Evolutionary conservation across 2,797 vertebrate genomes (phyloP).

Genomic region (Microcaecilia unicolor): DNA sequence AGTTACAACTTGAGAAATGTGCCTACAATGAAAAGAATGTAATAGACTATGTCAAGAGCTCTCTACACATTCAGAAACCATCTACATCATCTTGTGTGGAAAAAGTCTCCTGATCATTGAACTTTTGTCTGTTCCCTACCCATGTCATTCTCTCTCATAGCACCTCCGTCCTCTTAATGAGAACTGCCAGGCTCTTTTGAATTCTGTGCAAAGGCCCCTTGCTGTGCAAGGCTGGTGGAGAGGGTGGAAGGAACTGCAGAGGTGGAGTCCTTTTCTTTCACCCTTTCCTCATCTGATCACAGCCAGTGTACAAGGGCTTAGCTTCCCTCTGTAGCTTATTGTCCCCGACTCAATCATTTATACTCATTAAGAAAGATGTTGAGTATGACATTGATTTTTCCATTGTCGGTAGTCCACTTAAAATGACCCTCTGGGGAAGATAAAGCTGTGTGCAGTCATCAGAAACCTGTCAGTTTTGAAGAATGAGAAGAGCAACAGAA

Average conservation of each 20-base stretch:
- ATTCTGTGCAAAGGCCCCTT: too few relatives aligned
- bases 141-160: too few relatives aligned
- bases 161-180: too few relatives aligned
- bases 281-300: not conserved
- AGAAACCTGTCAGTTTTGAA: not conserved
- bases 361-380: slow-evolving; percentile 1
- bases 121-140: too few relatives aligned
- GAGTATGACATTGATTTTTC: slow-evolving; percentile 6
- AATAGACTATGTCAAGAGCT: too few relatives aligned
- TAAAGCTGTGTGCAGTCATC: not conserved
- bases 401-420: not conserved
- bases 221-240: too few relatives aligned
- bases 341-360: not conserved
- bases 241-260: not conserved
- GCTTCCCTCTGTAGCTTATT: not conserved
- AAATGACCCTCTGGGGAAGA: not conserved
- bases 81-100: too few relatives aligned
- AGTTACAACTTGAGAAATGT: too few relatives aligned
- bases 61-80: too few relatives aligned
- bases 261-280: not conserved
- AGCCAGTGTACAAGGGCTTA: not conserved
- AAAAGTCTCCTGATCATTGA: too few relatives aligned
- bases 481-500: not conserved
- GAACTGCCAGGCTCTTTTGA: not conserved
- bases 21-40: too few relatives aligned